Evolutionary conservation across 2,113 vertebrate genomes (phyloP).

Genomic region (Egretta garzetta): DNA sequence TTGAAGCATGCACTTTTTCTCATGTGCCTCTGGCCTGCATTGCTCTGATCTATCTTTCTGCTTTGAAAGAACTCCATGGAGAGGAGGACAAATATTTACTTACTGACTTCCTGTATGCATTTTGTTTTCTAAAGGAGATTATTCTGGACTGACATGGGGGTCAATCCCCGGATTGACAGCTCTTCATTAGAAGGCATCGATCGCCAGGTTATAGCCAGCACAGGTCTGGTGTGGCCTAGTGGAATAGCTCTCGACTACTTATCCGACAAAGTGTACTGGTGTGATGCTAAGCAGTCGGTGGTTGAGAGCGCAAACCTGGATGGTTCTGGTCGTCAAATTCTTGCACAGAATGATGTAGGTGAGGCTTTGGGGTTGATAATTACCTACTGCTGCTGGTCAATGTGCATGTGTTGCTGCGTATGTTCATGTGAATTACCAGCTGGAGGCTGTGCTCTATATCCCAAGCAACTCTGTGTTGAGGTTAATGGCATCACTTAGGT

Average conservation of each 20-base stretch:
- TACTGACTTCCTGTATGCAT: constrained; percentile 26
- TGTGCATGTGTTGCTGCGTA: background rate
- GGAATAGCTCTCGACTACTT: constrained; percentile 87
- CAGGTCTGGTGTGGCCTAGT: constrained; percentile 82
- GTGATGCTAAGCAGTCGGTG: constrained; percentile 79
- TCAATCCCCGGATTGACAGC: constrained; percentile 81
- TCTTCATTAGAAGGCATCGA: constrained; percentile 81
- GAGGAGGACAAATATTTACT: constrained; percentile 25
- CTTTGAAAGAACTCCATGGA: background rate
- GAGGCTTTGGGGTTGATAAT: constrained; percentile 77
- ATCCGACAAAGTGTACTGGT: constrained; percentile 87
- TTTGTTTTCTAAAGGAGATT: constrained; percentile 85
- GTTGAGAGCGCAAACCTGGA: constrained; percentile 87
- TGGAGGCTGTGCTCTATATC: background rate
- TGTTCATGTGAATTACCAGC: background rate
- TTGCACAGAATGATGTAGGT: constrained; percentile 94
- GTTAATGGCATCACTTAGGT: background rate
- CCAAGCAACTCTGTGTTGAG: background rate
- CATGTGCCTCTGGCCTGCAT: background rate
- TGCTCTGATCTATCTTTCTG: background rate
- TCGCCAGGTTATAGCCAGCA: constrained; percentile 75
- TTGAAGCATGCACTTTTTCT: background rate
- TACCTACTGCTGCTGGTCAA: background rate
- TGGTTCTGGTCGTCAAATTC: constrained; percentile 82
- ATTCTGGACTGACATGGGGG: constrained; percentile 91